Conservation (phyloP, 2,113 vertebrate genomes). For the Passer montanus region DNA sequence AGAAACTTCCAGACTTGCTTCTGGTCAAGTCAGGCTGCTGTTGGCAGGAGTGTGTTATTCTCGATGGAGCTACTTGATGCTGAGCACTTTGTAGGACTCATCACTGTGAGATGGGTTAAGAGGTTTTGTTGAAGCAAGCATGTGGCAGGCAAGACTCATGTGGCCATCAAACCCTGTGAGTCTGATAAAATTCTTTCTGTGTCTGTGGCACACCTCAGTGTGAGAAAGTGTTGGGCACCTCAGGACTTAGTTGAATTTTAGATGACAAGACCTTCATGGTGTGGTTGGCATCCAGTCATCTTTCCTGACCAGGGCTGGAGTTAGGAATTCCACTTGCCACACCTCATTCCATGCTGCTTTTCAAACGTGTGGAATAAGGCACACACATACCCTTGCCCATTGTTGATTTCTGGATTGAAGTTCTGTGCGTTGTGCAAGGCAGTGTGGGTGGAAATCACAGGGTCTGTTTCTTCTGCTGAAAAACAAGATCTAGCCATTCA, state of each 20-base stretch:
- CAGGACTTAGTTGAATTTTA: background rate
- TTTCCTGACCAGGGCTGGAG: background rate
- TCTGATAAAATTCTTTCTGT: background rate
- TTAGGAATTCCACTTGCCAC: background rate
- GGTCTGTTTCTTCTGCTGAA: background rate
- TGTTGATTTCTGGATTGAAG: background rate
- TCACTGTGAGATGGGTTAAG: background rate
- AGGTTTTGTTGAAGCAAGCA: background rate
- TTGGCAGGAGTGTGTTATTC: background rate
- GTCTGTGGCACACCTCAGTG: background rate
- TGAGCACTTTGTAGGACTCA: background rate
- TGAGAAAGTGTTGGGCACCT: background rate
- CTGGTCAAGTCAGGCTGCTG: background rate
- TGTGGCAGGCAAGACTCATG: background rate
- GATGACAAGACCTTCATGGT: background rate
- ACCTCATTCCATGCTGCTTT: constrained; percentile 23
- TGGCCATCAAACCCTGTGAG: background rate
- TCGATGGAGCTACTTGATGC: fast-evolving
- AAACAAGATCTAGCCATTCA: background rate
- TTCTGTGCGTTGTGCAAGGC: background rate
- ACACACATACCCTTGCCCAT: background rate
- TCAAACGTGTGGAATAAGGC: background rate
- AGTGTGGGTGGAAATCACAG: background rate
- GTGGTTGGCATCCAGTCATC: background rate
- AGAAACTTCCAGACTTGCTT: background rate